Evolutionary conservation across 2,113 vertebrate genomes (phyloP).

Genomic region (Phocoena phocoena): DNA sequence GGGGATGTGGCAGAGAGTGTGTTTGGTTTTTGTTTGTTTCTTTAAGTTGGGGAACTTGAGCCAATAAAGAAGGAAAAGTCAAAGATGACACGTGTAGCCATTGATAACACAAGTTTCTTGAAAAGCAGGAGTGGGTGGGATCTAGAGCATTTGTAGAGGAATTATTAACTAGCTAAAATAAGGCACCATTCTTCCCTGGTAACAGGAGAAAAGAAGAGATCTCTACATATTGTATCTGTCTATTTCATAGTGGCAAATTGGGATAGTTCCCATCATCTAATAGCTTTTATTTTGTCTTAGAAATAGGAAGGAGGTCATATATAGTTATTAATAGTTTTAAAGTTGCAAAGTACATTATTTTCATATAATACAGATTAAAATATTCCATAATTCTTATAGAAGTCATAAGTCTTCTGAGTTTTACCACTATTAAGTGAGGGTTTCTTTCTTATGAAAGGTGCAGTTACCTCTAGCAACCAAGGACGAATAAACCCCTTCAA

Average conservation of each 20-base stretch:
- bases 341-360: neutral
- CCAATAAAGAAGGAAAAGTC: neutral
- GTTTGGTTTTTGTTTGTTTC: neutral
- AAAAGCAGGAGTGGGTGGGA: neutral
- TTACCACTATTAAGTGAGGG: slow-evolving; percentile 38
- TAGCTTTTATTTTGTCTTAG: neutral
- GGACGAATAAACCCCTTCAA: slow-evolving; percentile 96
- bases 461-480: slow-evolving; percentile 80
- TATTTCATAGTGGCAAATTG: neutral
- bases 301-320: neutral
- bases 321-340: slow-evolving; percentile 18
- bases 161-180: neutral
- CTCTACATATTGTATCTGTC: neutral
- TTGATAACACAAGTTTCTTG: neutral
- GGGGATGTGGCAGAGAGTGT: neutral
- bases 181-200: neutral
- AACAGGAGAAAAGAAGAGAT: neutral
- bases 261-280: neutral
- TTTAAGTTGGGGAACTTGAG: neutral
- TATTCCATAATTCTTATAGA: neutral
- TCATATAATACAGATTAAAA: slow-evolving; percentile 13
- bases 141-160: neutral
- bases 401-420: neutral
- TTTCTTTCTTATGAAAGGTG: slow-evolving; percentile 77
- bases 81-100: neutral